These are phyloP conservation scores for Drosophila melanosoma DNA, from an alignment of 2,888 invertebrate genomes.

Conservation along the genomic window DNA sequence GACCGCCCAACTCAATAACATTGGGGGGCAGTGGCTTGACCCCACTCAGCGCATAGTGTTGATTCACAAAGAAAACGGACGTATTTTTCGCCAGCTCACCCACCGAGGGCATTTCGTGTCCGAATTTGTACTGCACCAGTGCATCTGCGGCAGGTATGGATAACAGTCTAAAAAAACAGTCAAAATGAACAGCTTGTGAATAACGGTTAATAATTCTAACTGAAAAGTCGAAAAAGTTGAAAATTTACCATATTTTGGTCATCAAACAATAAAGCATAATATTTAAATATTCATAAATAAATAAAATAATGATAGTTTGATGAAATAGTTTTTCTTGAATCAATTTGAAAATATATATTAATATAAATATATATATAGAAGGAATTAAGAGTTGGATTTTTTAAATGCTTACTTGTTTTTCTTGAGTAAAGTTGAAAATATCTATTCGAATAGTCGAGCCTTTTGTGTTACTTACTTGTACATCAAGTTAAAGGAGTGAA, in stretches of 20 bases:
- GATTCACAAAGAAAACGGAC: slow-evolving; percentile 86
- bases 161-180: slow-evolving; percentile 39
- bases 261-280: too few relatives aligned
- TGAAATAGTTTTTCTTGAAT: too few relatives aligned
- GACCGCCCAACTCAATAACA: slow-evolving; percentile 86
- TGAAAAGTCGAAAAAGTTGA: not conserved
- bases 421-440: not conserved
- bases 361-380: too few relatives aligned
- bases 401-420: not conserved
- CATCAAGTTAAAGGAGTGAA: slow-evolving; percentile 71
- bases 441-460: not conserved
- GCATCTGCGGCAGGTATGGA: slow-evolving; percentile 72
- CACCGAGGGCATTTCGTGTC: slow-evolving; percentile 85
- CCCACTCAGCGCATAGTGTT: slow-evolving; percentile 86
- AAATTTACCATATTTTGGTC: too few relatives aligned
- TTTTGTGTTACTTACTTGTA: slow-evolving; percentile 71
- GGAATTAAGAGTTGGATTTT: too few relatives aligned
- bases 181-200: not conserved
- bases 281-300: too few relatives aligned
- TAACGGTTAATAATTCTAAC: not conserved
- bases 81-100: slow-evolving; percentile 85
- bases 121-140: slow-evolving; percentile 78
- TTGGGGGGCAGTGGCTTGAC: slow-evolving; percentile 85
- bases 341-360: too few relatives aligned
- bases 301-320: too few relatives aligned